Evolutionary conservation across 2,113 vertebrate genomes (phyloP), one percentile per base, ranked within the genome.

Genomic region (Ptilonorhynchus violaceus): DNA sequence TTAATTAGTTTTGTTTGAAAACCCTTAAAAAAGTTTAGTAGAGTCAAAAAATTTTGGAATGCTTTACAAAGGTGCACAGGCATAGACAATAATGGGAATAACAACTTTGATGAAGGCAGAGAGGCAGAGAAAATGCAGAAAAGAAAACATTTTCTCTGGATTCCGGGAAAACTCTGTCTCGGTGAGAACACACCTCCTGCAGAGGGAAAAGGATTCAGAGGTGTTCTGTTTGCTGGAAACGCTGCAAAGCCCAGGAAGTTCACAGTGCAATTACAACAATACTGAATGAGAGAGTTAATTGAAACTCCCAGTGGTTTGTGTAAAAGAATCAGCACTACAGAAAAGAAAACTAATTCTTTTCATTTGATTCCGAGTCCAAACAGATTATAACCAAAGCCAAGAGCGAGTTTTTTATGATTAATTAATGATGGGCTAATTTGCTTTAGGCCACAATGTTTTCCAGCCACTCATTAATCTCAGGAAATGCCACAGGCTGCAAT

Each of bases 401-500:
- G 58, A 86, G 85, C 73, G 92, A 84, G 28, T 49, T 4, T 1
- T 89, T 97, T 83, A 75, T 95, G 73, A 92, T 80, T 96, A 95
- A 95, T 94, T 96, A 97, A 96, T 95, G 82, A 95, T 47, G 84
- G 70, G 23, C 31, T 93, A 94, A 91, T 91, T 92, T 94, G 55
- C 95, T 86, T 85, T 62, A 67, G 85, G 93, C 73, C 56, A 42
- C 46, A 69, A 62, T 59, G 22, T 87, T 96, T 96, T 60, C 60
- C 70, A 97, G 33, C 16, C 63, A 56, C 60, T 92, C 84, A 93
- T 96, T 95, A 95, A 96, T 97, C 82, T 82, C 62, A 62, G 72
- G 66, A 95, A 96, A 94, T 92, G 89, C 92, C 83, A 70, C 7
- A 2, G 64, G 91, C 82, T 93, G 66, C 69, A 84, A n/a, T 94